Conservation (phyloP, 2,113 vertebrate species). For the Struthidea cinerea region DNA sequence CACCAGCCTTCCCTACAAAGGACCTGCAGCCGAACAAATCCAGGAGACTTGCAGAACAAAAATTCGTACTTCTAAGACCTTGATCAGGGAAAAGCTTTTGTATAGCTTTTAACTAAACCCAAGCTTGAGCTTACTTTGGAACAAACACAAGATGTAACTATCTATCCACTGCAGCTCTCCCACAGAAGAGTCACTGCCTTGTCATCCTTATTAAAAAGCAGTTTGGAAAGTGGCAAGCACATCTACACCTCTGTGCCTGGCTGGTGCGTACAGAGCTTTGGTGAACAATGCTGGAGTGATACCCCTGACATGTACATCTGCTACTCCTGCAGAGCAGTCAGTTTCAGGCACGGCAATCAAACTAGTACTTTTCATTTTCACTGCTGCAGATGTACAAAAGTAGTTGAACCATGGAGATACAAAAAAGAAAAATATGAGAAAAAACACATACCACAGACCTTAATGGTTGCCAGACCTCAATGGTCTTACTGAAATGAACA, state of each 20-base stretch:
- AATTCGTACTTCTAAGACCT: not conserved
- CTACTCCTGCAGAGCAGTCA: not conserved
- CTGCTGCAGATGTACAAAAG: not conserved
- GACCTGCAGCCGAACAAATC: not conserved
- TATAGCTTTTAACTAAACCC: not conserved
- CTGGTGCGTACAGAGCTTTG: fast-evolving
- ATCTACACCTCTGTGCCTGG: not conserved
- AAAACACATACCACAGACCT: not conserved
- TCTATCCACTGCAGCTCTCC: not conserved
- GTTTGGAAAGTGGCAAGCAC: not conserved
- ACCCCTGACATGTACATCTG: not conserved
- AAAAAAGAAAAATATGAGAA: not conserved
- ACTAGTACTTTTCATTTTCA: not conserved
- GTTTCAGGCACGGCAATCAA: not conserved
- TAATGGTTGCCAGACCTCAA: not conserved
- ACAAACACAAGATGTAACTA: not conserved
- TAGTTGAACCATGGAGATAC: not conserved
- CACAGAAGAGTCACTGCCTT: not conserved
- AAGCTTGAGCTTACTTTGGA: not conserved
- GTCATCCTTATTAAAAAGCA: not conserved
- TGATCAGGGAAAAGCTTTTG: not conserved
- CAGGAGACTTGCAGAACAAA: not conserved
- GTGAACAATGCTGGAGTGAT: fast-evolving
- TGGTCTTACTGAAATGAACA: not conserved
- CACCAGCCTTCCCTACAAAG: not conserved